phyloP scores from a whole-genome alignment of 37 sponge, comb jelly and placozoan species.

The Haliclona indistincta region DNA sequence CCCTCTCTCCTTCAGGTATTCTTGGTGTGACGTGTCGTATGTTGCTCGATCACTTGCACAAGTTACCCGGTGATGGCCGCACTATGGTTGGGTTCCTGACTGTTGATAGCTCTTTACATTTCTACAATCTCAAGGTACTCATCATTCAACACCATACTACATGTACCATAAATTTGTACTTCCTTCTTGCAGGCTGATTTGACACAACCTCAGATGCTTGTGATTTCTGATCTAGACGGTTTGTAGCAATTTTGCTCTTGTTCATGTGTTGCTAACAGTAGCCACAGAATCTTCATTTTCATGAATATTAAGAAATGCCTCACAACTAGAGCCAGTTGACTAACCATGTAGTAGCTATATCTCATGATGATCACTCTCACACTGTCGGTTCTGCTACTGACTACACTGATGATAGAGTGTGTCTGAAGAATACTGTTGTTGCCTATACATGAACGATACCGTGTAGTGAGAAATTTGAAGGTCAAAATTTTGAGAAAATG shows the following conservation, averaged over 20 bases:
- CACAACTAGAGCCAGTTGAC: no score
- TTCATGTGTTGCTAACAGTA: background rate
- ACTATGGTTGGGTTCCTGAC: slow-evolving; percentile 90
- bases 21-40: slow-evolving; percentile 67
- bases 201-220: slow-evolving; percentile 94
- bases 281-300: background rate
- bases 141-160: background rate
- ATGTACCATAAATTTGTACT: background rate
- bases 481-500: no score
- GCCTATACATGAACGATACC: no score
- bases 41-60: slow-evolving; percentile 68
- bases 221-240: slow-evolving; percentile 83
- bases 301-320: no score
- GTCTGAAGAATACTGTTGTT: no score
- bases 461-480: no score
- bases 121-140: slow-evolving; percentile 83
- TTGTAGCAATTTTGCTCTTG: slow-evolving; percentile 3
- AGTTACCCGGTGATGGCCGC: slow-evolving; percentile 89
- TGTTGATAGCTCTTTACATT: slow-evolving; percentile 82
- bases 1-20: slow-evolving; percentile 59
- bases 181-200: slow-evolving; percentile 29
- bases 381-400: no score
- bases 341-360: no score
- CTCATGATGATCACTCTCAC: no score
- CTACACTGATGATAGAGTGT: no score